These are phyloP conservation scores for Dreissena rostriformis DNA, from an alignment of 1,140 invertebrate genomes.

Conservation along the genomic window DNA sequence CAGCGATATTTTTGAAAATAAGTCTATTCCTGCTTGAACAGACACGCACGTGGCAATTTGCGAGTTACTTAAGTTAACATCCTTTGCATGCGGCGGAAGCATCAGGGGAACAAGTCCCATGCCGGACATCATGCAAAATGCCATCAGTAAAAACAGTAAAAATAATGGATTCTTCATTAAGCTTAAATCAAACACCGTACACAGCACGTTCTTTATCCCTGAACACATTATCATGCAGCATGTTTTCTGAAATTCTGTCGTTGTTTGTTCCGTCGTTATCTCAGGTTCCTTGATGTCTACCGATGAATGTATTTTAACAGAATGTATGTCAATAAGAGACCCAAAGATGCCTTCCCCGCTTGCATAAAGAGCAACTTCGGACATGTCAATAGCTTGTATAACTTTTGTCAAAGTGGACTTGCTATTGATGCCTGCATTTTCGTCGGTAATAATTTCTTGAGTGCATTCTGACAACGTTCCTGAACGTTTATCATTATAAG, in stretches of 20 bases:
- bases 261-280: background rate
- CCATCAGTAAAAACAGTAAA: conserved; percentile 6
- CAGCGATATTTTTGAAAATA: conserved; percentile 10
- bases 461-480: background rate
- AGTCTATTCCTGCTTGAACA: background rate
- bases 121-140: conserved; percentile 2
- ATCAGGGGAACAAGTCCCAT: background rate
- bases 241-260: background rate
- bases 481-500: background rate
- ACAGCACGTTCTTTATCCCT: background rate
- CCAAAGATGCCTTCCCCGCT: background rate
- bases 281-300: background rate
- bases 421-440: background rate
- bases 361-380: background rate
- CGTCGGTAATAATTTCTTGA: background rate
- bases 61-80: conserved; percentile 17
- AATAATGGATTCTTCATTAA: conserved; percentile 21
- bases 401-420: background rate
- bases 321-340: background rate
- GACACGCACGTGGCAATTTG: conserved; percentile 13
- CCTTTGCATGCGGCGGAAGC: background rate
- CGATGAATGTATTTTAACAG: background rate
- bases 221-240: no score
- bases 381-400: background rate
- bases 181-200: conserved; percentile 16